phyloP scores from a whole-genome alignment of 2,797 vertebrate genomes.

The Falco berigora region DNA sequence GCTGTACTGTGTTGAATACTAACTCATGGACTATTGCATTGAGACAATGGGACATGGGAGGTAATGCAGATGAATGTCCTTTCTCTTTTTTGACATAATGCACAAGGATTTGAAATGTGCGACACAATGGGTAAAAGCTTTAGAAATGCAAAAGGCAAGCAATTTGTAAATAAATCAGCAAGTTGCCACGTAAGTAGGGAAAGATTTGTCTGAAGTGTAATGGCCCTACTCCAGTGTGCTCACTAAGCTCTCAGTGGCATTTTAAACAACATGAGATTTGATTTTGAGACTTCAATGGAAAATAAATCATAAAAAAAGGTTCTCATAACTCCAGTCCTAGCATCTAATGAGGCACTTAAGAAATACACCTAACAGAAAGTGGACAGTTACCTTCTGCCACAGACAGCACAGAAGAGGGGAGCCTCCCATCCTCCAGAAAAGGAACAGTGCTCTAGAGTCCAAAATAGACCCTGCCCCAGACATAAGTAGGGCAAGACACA shows the following conservation, averaged over 20 bases:
- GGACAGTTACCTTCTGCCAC: neutral
- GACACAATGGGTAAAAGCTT: neutral
- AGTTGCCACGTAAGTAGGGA: neutral
- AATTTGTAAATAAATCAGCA: conserved; percentile 20
- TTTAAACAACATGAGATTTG: neutral
- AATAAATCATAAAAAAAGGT: neutral
- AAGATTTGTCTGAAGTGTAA: neutral
- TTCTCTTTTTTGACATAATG: neutral
- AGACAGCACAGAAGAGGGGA: neutral
- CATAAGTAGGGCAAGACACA: neutral
- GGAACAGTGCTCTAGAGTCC: neutral
- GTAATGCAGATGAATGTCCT: neutral
- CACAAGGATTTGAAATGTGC: neutral
- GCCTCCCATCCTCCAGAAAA: neutral
- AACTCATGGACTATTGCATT: neutral
- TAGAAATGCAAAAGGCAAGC: neutral
- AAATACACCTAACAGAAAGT: neutral
- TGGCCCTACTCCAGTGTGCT: neutral
- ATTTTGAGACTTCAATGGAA: neutral
- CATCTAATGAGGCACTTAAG: neutral
- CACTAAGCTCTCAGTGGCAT: neutral
- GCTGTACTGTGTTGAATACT: neutral
- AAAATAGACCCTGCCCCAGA: neutral
- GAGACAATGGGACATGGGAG: neutral
- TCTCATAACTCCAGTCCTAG: neutral